Base-by-base conservation (phyloP, 2,888 invertebrate species). In the Tachystola acroxantha region DNA sequence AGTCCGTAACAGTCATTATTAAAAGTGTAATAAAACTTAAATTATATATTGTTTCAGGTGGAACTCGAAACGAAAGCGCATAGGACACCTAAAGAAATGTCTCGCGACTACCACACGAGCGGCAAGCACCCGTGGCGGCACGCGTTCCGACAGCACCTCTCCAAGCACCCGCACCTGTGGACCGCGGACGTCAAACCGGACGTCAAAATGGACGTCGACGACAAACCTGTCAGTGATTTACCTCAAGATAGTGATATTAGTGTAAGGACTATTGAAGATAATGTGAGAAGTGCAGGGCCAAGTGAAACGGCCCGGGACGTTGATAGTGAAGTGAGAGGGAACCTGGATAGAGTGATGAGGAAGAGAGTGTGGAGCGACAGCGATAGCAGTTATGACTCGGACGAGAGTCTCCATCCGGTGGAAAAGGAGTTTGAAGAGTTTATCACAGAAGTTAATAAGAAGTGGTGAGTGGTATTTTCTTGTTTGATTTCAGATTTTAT, bases 371-470 rank as follows among this genome's bases (percentile, higher is more conserved):
- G 67, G 62, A 79, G 81, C 20, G 74, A 66, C 31, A 80, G 74
- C 7, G 78, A 80, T 13, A 64, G 59, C 42, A 81, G 79, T 39
- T 80, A 76, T 25, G 82, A 85, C 34, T 80, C 82, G 0, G 84
- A 82, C 10, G 77, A 74, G 42, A 77, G 76, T 38, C 42, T 86
- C 47, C 71, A 74, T 40, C 85, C 86, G 0, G 84, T 76, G 0
- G 86, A 86, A 53, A 61, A 56, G 49, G 80, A 82, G 57, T 86
- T 86, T 47, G 77, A 79, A 46, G 64, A 66, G 54, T 82, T 86
- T 29, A 73, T 84, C 47, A 66, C 74, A 34, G 84, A 86, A 40
- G 84, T 88, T 36, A 74, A 78, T 56, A 74, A 70, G 51, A 80
- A 84, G 72, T 86, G 87, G 87, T 87, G 48, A 75, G 84, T 64